phyloP scores from a whole-genome alignment of 2,888 invertebrate genomes.

The Pammene fasciana region DNA sequence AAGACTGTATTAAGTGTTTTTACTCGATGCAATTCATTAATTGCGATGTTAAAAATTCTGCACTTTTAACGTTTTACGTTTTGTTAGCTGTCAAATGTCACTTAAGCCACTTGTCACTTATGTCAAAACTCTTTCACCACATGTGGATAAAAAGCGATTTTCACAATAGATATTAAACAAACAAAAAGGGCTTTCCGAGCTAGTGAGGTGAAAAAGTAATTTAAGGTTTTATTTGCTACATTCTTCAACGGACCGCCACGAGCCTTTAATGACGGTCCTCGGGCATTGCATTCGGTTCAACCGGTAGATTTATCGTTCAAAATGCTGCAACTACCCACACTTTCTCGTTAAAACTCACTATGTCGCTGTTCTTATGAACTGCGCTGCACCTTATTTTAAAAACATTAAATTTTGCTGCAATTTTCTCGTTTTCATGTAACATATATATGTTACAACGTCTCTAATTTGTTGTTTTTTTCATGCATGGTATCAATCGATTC shows the following conservation, averaged over 20 bases:
- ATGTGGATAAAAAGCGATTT: too few relatives aligned
- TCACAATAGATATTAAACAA: too few relatives aligned
- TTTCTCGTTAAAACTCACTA: constrained; percentile 35
- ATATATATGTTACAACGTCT: too few relatives aligned
- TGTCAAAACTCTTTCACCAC: too few relatives aligned
- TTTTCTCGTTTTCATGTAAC: constrained; percentile 6
- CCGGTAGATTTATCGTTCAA: constrained; percentile 42
- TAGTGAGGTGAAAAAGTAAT: background rate
- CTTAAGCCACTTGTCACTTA: too few relatives aligned
- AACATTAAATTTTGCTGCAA: background rate
- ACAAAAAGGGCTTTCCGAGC: too few relatives aligned
- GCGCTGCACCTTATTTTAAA: constrained; percentile 3
- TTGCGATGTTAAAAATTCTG: too few relatives aligned
- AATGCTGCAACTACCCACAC: constrained; percentile 43
- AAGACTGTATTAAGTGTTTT: too few relatives aligned
- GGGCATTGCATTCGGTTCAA: constrained; percentile 44
- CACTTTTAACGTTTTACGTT: too few relatives aligned
- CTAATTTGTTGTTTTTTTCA: background rate
- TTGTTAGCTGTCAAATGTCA: too few relatives aligned
- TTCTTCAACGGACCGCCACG: constrained; percentile 45
- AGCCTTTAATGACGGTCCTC: constrained; percentile 48
- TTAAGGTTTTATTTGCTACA: constrained; percentile 47
- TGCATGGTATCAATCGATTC: too few relatives aligned
- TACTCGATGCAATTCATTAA: too few relatives aligned
- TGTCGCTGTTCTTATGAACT: constrained; percentile 16